These are phyloP conservation scores for Lucinisca nassula DNA, from an alignment of 2,888 invertebrate species.

Conservation along the genomic window DNA sequence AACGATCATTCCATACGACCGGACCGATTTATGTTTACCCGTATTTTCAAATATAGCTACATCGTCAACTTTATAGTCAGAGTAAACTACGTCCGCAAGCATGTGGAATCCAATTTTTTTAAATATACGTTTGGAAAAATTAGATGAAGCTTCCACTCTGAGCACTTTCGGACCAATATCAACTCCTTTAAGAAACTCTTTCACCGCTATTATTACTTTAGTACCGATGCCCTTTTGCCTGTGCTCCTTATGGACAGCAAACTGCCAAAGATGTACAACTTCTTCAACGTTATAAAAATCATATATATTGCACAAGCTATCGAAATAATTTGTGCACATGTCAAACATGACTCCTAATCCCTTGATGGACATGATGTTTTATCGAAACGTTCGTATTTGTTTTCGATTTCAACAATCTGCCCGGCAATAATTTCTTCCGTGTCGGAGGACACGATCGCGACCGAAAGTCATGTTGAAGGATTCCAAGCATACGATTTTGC, in stretches of 20 bases:
- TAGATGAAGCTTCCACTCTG: conserved; percentile 33
- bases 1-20: no score
- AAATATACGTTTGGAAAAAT: conserved; percentile 39
- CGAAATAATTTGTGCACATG: background rate
- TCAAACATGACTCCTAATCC: background rate
- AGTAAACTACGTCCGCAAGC: conserved; percentile 18
- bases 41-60: conserved; percentile 42
- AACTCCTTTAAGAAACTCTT: conserved; percentile 20
- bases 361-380: background rate
- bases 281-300: conserved; percentile 30
- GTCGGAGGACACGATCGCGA: conserved; percentile 27
- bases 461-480: conserved; percentile 19
- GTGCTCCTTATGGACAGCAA: conserved; percentile 29
- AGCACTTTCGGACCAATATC: conserved; percentile 26
- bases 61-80: conserved; percentile 35
- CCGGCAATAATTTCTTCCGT: conserved; percentile 43
- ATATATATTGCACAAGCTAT: conserved; percentile 7
- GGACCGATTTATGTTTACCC: conserved; percentile 41
- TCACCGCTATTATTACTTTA: conserved; percentile 28
- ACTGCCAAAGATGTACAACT: conserved; percentile 11
- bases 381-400: conserved; percentile 1
- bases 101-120: conserved; percentile 36
- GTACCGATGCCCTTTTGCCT: conserved; percentile 32
- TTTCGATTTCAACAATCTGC: conserved; percentile 2
- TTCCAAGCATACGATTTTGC: background rate